Percentiles rank a stretch among this genome's conserved stretches.
Evolutionary conservation across 2,113 vertebrate genomes (phyloP).

Genomic region (Alethe castanea): DNA sequence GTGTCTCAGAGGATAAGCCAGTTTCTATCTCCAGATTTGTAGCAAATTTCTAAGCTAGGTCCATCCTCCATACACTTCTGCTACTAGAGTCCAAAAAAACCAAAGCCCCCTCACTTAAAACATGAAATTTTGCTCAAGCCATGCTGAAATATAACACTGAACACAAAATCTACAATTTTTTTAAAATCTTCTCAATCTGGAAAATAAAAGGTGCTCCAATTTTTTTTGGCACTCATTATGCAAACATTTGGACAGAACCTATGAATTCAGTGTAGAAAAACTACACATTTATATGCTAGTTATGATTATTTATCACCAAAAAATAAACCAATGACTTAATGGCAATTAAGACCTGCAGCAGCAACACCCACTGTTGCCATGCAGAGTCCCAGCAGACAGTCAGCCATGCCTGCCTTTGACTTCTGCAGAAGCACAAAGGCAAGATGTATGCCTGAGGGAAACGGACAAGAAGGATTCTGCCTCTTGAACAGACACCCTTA

Average conservation of each 20-base stretch:
- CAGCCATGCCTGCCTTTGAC: background rate
- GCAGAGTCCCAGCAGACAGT: background rate
- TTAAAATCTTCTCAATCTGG: background rate
- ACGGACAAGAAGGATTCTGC: background rate
- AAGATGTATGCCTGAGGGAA: background rate
- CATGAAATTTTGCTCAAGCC: background rate
- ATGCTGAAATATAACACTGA: background rate
- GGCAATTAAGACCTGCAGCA: background rate
- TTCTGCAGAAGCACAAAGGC: background rate
- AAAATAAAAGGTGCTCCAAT: background rate
- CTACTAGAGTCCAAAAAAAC: background rate
- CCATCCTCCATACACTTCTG: background rate
- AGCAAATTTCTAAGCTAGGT: conserved; percentile 44
- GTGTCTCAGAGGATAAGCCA: conserved; percentile 51
- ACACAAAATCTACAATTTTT: background rate
- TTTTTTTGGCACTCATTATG: background rate
- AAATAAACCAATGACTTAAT: background rate
- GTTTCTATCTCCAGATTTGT: conserved; percentile 55
- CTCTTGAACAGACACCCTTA: background rate
- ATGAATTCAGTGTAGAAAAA: background rate
- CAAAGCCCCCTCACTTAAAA: background rate
- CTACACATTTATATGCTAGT: background rate
- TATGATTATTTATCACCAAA: background rate
- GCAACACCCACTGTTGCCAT: background rate
- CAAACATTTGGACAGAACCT: background rate